These are phyloP conservation scores for Epinotia nisella DNA, from an alignment of 2,888 invertebrate genomes.

Conservation along the genomic window DNA sequence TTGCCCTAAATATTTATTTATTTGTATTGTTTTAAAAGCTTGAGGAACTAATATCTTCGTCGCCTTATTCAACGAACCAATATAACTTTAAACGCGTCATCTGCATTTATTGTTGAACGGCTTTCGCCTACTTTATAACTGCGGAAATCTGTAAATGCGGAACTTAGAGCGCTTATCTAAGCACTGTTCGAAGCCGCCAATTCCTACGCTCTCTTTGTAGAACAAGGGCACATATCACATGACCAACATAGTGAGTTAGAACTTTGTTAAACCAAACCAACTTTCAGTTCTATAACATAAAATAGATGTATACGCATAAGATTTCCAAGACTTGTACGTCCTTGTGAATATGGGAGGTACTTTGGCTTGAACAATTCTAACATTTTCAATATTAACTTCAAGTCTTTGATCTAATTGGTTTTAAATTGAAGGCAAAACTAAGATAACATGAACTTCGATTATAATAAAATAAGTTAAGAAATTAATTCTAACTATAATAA, in stretches of 20 bases:
- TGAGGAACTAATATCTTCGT: no score
- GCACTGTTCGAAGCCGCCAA: conserved; percentile 19
- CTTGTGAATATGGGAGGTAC: background rate
- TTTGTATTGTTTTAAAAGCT: no score
- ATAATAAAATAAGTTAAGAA: no score
- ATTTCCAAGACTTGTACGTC: background rate
- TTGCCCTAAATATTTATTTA: no score
- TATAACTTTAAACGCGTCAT: background rate
- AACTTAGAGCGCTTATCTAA: conserved; percentile 22
- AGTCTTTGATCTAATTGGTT: conserved; percentile 20
- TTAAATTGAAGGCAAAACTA: background rate
- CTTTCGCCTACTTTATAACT: background rate
- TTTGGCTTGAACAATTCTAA: background rate
- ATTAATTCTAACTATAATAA: no score
- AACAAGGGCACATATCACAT: conserved; percentile 13
- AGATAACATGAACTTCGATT: no score
- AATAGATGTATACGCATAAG: background rate
- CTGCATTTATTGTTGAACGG: background rate
- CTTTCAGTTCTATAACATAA: background rate
- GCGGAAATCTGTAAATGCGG: conserved; percentile 15
- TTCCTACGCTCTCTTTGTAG: background rate
- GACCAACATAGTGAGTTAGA: background rate
- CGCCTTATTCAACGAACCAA: no score
- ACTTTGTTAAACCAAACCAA: background rate
- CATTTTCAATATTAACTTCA: conserved; percentile 12